A percentile compares a stretch with the other conserved stretches of the same genome.
Evolutionary conservation across 2,113 vertebrate species (phyloP).

Genomic region (Scolopax mira): DNA sequence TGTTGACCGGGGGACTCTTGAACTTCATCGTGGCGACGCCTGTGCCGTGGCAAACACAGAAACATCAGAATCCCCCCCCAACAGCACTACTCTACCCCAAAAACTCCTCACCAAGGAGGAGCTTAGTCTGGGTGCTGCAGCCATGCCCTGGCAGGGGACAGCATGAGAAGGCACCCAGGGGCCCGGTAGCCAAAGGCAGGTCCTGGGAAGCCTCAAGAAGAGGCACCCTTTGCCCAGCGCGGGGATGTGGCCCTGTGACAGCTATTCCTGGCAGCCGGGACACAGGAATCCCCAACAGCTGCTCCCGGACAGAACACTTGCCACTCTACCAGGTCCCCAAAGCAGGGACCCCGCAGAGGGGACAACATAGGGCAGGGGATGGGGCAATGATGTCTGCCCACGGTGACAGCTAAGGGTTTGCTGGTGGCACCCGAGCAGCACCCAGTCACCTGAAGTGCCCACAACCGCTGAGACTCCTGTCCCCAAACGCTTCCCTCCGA

Average conservation of each 20-base stretch:
- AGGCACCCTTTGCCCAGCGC: fast-evolving
- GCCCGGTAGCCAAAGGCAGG: background rate
- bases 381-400: background rate
- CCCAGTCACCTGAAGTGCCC: background rate
- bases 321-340: background rate
- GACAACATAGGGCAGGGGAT: fast-evolving
- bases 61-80: background rate
- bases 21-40: constrained; percentile 84
- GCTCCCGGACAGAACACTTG: background rate
- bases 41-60: constrained; percentile 21
- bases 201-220: background rate
- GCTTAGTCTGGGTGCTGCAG: background rate
- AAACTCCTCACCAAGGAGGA: fast-evolving
- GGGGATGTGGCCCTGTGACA: fast-evolving
- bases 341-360: background rate
- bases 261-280: background rate
- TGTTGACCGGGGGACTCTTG: constrained; percentile 91
- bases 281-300: background rate
- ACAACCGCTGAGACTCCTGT: fast-evolving
- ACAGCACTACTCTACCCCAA: background rate
- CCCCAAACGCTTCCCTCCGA: fast-evolving
- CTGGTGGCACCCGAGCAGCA: background rate
- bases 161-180: fast-evolving
- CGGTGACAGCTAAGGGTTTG: background rate
- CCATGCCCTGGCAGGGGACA: background rate